Percentiles rank a stretch among this genome's conserved stretches.
phyloP scores from a whole-genome alignment of 2,888 invertebrate genomes.

The Campopleginae sp. region DNA sequence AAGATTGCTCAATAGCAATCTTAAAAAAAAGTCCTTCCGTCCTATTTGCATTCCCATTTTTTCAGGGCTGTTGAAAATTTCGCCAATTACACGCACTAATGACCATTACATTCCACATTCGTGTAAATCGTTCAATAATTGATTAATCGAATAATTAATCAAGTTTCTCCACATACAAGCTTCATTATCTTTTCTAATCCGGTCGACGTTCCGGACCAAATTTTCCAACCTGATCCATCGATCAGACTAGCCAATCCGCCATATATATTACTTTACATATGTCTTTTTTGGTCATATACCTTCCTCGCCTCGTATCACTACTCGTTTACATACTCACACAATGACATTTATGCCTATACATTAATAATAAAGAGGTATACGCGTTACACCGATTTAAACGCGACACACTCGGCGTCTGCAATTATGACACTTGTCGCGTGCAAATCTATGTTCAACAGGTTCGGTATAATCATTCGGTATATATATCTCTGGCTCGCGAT shows the following conservation, averaged over 20 bases:
- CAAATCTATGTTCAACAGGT: conserved; percentile 54
- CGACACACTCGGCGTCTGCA: conserved; percentile 29
- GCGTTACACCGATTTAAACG: conserved; percentile 35
- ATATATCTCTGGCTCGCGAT: conserved; percentile 6
- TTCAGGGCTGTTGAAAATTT: conserved; percentile 1
- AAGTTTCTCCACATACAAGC: neutral
- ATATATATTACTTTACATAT: neutral
- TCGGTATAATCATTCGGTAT: conserved; percentile 26
- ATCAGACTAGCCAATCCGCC: neutral
- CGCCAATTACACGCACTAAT: neutral
- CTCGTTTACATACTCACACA: neutral
- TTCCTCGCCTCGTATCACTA: neutral
- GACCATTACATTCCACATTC: neutral
- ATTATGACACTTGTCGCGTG: conserved; percentile 64
- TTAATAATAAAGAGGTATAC: conserved; percentile 38
- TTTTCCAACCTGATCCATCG: neutral
- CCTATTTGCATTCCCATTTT: neutral
- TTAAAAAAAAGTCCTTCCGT: neutral
- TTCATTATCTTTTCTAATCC: neutral
- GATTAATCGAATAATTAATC: neutral
- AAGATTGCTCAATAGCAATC: conserved; percentile 5
- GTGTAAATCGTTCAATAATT: neutral
- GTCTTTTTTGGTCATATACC: neutral
- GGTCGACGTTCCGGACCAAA: neutral
- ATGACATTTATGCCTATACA: conserved; percentile 16